A percentile compares a stretch with the other conserved stretches of the same genome.
phyloP scores from a whole-genome alignment of 2,888 invertebrate genomes.

The Mesoligia furuncula region DNA sequence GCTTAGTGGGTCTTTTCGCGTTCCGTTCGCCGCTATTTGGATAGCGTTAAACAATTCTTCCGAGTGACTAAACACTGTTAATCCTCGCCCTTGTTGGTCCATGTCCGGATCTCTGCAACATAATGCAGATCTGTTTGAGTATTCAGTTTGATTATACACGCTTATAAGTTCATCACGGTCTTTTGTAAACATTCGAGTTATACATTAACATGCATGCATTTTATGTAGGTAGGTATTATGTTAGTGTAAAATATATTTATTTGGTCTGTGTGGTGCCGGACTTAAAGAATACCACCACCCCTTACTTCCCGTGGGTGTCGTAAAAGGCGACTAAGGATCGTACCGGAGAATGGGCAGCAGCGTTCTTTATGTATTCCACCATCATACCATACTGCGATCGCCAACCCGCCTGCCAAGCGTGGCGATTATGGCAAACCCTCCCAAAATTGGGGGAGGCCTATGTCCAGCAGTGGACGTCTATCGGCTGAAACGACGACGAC shows the following conservation, averaged over 20 bases:
- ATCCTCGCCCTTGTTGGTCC: conserved; percentile 82
- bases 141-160: conserved; percentile 86
- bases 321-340: too few species aligned
- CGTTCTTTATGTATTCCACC: too few species aligned
- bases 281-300: too few species aligned
- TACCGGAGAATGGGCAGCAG: too few species aligned
- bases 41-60: conserved; percentile 90
- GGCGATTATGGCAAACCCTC: too few species aligned
- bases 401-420: too few species aligned
- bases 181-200: conserved; percentile 71
- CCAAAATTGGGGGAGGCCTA: too few species aligned
- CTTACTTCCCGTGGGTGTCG: too few species aligned
- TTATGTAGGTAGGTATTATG: neutral
- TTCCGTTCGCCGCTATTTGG: conserved; percentile 86
- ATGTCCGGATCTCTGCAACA: conserved; percentile 77
- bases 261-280: too few species aligned
- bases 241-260: conserved; percentile 1
- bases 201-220: conserved; percentile 27
- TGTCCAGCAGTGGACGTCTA: too few species aligned
- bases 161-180: conserved; percentile 77
- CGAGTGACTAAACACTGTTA: conserved; percentile 84
- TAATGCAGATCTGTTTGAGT: conserved; percentile 82
- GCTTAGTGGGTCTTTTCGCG: conserved; percentile 87
- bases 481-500: too few species aligned
- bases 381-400: too few species aligned